These are phyloP conservation scores for Macaria liturata DNA, from an alignment of 2,888 invertebrate genomes.

Conservation along the genomic window DNA sequence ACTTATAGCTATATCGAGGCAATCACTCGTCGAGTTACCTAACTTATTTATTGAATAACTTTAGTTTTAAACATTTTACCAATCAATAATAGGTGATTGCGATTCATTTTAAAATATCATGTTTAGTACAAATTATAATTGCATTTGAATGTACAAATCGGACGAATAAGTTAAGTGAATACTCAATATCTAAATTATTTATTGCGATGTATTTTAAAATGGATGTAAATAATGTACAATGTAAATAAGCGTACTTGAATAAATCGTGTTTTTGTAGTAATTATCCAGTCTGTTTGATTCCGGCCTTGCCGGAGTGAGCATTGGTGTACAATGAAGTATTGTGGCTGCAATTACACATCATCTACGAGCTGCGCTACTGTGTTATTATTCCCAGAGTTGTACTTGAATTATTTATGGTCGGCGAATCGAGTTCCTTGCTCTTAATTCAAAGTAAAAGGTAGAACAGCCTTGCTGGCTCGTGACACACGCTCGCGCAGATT, in stretches of 20 bases:
- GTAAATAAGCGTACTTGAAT: conserved; percentile 49
- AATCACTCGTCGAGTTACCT: conserved; percentile 26
- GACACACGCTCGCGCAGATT: conserved; percentile 49
- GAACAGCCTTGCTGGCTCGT: conserved; percentile 61
- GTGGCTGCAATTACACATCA: conserved; percentile 30
- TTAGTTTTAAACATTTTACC: conserved; percentile 11
- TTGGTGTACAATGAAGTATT: conserved; percentile 33
- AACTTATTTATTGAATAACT: conserved; percentile 33
- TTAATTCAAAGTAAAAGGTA: conserved; percentile 71
- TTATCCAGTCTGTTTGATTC: conserved; percentile 33
- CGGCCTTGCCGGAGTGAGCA: conserved; percentile 29
- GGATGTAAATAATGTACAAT: conserved; percentile 72
- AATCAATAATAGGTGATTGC: conserved; percentile 1
- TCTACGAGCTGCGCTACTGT: conserved; percentile 35
- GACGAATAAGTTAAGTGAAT: conserved; percentile 35
- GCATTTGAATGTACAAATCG: conserved; percentile 30
- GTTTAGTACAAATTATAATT: conserved; percentile 34
- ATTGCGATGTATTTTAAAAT: conserved; percentile 38
- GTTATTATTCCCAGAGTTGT: conserved; percentile 55
- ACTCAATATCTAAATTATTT: conserved; percentile 48
- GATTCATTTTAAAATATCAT: conserved; percentile 20
- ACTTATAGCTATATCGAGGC: conserved; percentile 9
- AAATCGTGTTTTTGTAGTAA: conserved; percentile 42
- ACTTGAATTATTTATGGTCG: conserved; percentile 66
- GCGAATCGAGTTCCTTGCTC: conserved; percentile 59